Conservation (phyloP, 2,113 vertebrate species). For the Cyphomyrus discorhynchus region DNA sequence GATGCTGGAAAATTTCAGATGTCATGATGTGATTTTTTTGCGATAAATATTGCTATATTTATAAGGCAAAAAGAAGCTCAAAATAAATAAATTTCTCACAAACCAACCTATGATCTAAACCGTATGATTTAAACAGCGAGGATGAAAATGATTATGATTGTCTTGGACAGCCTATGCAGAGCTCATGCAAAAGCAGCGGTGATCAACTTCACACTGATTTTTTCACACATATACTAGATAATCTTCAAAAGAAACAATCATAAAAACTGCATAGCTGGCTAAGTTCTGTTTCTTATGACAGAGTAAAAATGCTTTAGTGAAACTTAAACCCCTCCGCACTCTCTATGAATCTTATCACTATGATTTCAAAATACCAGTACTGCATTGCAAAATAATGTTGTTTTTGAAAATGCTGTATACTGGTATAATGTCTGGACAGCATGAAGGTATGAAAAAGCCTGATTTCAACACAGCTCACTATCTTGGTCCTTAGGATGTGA, state of each 20-base stretch:
- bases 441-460: background rate
- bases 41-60: background rate
- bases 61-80: background rate
- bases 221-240: background rate
- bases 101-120: background rate
- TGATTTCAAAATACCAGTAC: background rate
- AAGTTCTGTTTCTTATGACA: background rate
- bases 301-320: background rate
- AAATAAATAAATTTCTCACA: background rate
- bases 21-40: background rate
- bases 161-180: background rate
- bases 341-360: background rate
- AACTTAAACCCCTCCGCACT: background rate
- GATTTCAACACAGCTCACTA: background rate
- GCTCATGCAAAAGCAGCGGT: background rate
- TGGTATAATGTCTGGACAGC: background rate
- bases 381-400: background rate
- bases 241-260: background rate
- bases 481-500: background rate
- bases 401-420: background rate
- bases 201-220: background rate
- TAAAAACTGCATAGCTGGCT: background rate
- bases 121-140: background rate
- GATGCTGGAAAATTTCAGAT: background rate
- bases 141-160: background rate